Evolutionary conservation across 2,113 vertebrate genomes (phyloP).

Genomic region (Ifrita kowaldi): DNA sequence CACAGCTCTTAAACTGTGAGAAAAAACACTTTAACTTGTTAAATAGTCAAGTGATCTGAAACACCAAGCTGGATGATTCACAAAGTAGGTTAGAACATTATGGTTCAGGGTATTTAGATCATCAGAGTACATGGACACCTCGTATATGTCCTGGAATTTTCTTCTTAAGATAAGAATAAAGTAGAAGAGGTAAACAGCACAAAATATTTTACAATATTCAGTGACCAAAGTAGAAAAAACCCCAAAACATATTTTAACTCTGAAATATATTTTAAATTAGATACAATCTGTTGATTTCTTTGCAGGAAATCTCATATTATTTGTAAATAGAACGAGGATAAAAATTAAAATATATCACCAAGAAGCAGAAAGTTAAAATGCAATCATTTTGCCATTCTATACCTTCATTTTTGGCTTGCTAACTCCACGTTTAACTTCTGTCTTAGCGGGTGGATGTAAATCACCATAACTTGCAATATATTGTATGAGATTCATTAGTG

Average conservation of each 20-base stretch:
- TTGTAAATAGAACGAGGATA: background rate
- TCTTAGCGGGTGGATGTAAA: constrained; percentile 77
- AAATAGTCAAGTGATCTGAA: background rate
- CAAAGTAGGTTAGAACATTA: background rate
- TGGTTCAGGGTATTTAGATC: background rate
- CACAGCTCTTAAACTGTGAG: background rate
- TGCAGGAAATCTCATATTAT: background rate
- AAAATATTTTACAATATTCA: background rate
- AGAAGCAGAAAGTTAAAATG: background rate
- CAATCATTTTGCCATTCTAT: background rate
- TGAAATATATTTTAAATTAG: background rate
- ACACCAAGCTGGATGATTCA: background rate
- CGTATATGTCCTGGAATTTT: background rate
- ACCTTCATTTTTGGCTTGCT: constrained; percentile 82
- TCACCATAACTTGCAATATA: constrained; percentile 96
- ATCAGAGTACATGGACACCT: background rate
- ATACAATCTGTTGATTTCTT: background rate
- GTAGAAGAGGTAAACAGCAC: background rate
- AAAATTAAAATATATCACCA: background rate
- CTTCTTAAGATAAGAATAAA: background rate
- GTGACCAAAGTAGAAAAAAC: background rate
- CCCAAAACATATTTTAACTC: background rate
- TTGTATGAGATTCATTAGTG: constrained; percentile 97
- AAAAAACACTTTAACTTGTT: background rate
- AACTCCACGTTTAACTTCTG: constrained; percentile 74